phyloP scores from a whole-genome alignment of 2,797 vertebrate species.

The Catostomus latipinnis region DNA sequence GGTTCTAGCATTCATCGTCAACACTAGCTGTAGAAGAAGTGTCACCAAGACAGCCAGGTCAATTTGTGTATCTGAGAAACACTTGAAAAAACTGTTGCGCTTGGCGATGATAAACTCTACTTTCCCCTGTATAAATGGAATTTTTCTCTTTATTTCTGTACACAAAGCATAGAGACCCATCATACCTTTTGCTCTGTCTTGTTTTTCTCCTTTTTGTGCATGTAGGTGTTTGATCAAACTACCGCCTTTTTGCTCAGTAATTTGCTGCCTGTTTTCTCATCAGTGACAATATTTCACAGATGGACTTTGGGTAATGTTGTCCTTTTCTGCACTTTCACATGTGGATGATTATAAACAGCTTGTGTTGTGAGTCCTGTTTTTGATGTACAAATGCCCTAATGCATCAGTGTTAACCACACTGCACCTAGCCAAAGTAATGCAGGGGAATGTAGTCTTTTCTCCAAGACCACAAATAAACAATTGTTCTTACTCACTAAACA shows the following conservation, averaged over 20 bases:
- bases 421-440: constrained; percentile 69
- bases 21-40: constrained; percentile 31
- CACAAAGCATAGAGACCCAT: constrained; percentile 58
- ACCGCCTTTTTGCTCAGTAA: constrained; percentile 66
- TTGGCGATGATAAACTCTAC: constrained; percentile 61
- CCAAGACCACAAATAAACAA: constrained; percentile 66
- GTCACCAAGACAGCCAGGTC: constrained; percentile 48
- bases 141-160: constrained; percentile 39
- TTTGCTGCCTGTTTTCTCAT: constrained; percentile 64
- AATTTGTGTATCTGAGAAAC: constrained; percentile 39
- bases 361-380: constrained; percentile 70
- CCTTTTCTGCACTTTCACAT: constrained; percentile 72
- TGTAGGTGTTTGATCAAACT: constrained; percentile 67
- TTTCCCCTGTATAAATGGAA: constrained; percentile 24
- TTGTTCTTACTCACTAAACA: constrained; percentile 60
- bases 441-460: constrained; percentile 66
- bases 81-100: constrained; percentile 49
- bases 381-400: constrained; percentile 76
- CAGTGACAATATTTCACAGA: constrained; percentile 73
- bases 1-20: constrained; percentile 26
- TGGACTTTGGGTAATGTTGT: constrained; percentile 69
- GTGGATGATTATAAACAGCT: constrained; percentile 69
- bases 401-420: constrained; percentile 75
- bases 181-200: constrained; percentile 59
- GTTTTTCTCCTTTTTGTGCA: constrained; percentile 54